Conservation (phyloP, 2,888 invertebrate species). For the Volucella zonaria region DNA sequence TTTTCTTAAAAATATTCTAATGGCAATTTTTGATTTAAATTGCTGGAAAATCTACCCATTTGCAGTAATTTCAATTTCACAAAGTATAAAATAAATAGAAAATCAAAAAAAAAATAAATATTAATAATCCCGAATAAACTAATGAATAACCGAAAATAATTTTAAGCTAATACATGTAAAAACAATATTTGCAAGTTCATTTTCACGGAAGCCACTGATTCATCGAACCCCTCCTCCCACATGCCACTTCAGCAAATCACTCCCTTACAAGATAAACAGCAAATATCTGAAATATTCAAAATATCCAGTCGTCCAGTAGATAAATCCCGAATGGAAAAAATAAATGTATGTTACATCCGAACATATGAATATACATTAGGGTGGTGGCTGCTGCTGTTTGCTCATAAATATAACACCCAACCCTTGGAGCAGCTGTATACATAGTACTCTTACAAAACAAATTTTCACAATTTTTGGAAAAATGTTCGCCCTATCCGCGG, state of each 20-base stretch:
- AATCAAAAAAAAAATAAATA: too few relatives aligned
- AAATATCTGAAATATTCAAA: conserved; percentile 8
- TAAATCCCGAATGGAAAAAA: conserved; percentile 28
- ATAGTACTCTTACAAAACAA: neutral
- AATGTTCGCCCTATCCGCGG: conserved; percentile 4
- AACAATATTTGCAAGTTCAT: too few relatives aligned
- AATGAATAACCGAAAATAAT: too few relatives aligned
- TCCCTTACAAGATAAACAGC: neutral
- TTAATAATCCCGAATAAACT: too few relatives aligned
- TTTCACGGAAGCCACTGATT: too few relatives aligned
- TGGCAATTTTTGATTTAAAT: too few relatives aligned
- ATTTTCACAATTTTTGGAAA: conserved; percentile 12
- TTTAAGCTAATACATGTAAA: too few relatives aligned
- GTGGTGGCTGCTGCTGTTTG: neutral
- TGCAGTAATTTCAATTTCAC: too few relatives aligned
- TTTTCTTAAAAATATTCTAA: too few relatives aligned
- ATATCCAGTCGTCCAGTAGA: conserved; percentile 48
- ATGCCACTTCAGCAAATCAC: neutral
- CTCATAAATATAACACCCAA: conserved; percentile 9
- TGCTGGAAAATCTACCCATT: too few relatives aligned
- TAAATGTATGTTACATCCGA: neutral
- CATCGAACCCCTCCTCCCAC: neutral
- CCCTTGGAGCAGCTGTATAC: neutral
- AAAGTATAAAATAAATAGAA: too few relatives aligned
- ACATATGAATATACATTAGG: neutral